Conservation (phyloP, 2,888 invertebrate species). For the Electrophaes corylata region DNA sequence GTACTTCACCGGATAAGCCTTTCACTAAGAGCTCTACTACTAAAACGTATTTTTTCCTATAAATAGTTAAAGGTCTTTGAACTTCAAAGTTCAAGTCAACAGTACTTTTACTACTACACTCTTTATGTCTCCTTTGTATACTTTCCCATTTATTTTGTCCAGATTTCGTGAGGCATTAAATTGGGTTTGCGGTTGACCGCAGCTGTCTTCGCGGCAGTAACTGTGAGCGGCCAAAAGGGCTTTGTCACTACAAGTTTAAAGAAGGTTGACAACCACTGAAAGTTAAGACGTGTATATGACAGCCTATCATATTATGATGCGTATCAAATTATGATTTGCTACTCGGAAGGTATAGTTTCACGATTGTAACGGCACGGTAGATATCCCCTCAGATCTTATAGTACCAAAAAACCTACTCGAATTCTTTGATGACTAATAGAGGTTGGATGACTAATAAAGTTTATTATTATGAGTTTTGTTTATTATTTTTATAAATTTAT, state of each 20-base stretch:
- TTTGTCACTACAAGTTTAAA: slow-evolving; percentile 10
- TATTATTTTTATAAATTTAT: too few species aligned
- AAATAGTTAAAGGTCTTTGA: background rate
- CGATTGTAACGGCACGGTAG: too few species aligned
- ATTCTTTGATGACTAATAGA: too few species aligned
- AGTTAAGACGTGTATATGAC: too few species aligned
- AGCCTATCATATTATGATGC: too few species aligned
- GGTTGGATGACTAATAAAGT: too few species aligned
- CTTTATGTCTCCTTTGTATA: slow-evolving; percentile 39
- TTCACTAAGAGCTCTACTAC: background rate
- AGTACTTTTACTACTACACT: slow-evolving; percentile 40
- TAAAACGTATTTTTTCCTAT: background rate
- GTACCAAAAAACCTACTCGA: too few species aligned
- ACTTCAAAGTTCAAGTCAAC: background rate
- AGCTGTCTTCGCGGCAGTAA: slow-evolving; percentile 70
- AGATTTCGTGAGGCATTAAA: slow-evolving; percentile 75
- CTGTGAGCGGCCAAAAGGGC: slow-evolving; percentile 44
- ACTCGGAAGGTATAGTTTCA: too few species aligned
- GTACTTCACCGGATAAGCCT: too few species aligned
- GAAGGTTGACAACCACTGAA: background rate
- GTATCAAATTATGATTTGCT: too few species aligned
- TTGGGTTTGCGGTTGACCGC: slow-evolving; percentile 71
- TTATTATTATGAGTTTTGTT: too few species aligned
- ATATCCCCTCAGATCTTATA: too few species aligned
- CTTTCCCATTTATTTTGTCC: slow-evolving; percentile 66